Evolutionary conservation across 2,113 vertebrate species (phyloP).

Genomic region (Otis tarda): DNA sequence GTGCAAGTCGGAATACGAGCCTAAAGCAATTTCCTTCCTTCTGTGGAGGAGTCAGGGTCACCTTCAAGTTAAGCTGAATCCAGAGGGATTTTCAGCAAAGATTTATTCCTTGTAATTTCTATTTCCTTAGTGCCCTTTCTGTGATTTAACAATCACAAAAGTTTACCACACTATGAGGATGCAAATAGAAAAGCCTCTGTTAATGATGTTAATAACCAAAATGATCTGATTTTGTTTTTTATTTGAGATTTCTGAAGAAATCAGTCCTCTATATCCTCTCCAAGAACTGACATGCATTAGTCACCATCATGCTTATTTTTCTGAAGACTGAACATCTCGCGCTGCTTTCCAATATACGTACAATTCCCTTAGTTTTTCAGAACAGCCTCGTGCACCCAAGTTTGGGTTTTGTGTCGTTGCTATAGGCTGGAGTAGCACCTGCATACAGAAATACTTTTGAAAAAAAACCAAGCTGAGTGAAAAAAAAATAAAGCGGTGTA

Average conservation of each 20-base stretch:
- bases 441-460: background rate
- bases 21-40: conserved; percentile 2
- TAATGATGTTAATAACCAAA: background rate
- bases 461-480: background rate
- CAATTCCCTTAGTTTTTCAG: background rate
- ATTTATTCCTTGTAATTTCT: background rate
- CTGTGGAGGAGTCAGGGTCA: background rate
- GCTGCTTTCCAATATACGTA: background rate
- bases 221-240: background rate
- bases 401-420: background rate
- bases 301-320: background rate
- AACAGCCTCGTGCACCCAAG: background rate
- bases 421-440: background rate
- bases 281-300: background rate
- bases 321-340: background rate
- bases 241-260: background rate
- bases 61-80: background rate
- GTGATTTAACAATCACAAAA: background rate
- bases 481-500: background rate
- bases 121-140: background rate
- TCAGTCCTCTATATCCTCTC: background rate
- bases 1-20: background rate
- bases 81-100: background rate
- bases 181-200: background rate
- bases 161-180: background rate